Conservation (phyloP, 1,140 invertebrate genomes). For the Chrysoperla carnea region DNA sequence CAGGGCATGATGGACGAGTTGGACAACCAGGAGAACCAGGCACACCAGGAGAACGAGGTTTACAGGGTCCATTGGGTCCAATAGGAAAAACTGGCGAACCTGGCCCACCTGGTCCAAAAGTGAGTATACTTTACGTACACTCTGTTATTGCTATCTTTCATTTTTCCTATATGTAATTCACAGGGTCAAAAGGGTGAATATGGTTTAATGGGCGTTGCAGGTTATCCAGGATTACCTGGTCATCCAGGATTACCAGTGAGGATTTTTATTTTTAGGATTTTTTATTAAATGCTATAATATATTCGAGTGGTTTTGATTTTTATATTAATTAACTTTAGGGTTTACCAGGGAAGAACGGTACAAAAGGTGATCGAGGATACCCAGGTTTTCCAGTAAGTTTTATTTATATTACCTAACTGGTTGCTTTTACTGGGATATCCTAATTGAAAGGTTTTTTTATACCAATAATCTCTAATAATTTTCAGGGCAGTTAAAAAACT, state of each 20-base stretch:
- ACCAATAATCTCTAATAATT: too few species aligned
- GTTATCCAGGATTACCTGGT: slow-evolving; percentile 23
- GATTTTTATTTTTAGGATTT: slow-evolving; percentile 6
- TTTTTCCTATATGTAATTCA: slow-evolving; percentile 6
- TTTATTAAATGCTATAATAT: slow-evolving; percentile 2
- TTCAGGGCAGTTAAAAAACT: too few species aligned
- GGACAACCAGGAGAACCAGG: slow-evolving; percentile 56
- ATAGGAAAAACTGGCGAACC: slow-evolving; percentile 47
- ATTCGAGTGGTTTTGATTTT: slow-evolving; percentile 1
- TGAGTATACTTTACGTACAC: slow-evolving; percentile 20
- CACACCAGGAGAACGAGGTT: slow-evolving; percentile 39
- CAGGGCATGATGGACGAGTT: slow-evolving; percentile 66
- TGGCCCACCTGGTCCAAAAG: slow-evolving; percentile 48
- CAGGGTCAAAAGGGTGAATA: slow-evolving; percentile 23
- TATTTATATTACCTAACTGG: neutral
- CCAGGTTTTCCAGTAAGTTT: slow-evolving; percentile 21
- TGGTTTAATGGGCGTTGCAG: slow-evolving; percentile 20
- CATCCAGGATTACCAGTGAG: slow-evolving; percentile 26
- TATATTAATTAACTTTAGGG: slow-evolving; percentile 18
- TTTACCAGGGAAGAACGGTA: slow-evolving; percentile 24
- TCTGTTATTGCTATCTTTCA: neutral
- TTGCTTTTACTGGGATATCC: too few species aligned
- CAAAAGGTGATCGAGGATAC: slow-evolving; percentile 18
- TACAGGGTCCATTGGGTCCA: slow-evolving; percentile 46
- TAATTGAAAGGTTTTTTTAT: too few species aligned